Percentiles rank a stretch among this genome's conserved stretches.
phyloP scores from a whole-genome alignment of 2,888 invertebrate species.

The Agapostemon virescens region DNA sequence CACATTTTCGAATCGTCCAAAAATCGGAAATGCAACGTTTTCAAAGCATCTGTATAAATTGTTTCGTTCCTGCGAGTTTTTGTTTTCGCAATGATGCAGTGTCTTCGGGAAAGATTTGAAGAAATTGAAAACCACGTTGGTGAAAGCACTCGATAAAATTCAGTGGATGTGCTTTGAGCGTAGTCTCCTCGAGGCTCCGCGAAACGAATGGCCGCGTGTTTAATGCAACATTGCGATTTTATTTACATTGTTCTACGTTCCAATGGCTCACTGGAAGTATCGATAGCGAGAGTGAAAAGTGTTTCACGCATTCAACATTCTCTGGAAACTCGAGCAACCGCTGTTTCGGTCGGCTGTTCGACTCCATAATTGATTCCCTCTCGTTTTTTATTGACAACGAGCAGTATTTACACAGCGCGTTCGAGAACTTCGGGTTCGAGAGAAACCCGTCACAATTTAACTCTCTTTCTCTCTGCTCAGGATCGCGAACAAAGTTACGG shows the following conservation, averaged over 20 bases:
- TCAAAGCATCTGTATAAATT: not conserved
- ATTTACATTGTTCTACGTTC: not conserved
- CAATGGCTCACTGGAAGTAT: not conserved
- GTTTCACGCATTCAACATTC: slow-evolving; percentile 11
- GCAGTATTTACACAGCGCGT: not conserved
- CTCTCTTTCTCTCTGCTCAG: not conserved
- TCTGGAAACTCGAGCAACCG: not conserved
- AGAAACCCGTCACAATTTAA: not conserved
- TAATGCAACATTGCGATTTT: slow-evolving; percentile 11
- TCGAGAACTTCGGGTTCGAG: not conserved
- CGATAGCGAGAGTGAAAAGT: slow-evolving; percentile 27
- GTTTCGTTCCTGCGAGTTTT: no score
- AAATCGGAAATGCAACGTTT: no score
- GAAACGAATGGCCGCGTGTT: slow-evolving; percentile 1
- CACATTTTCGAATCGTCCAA: no score
- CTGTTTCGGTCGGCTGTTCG: not conserved
- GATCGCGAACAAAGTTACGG: not conserved
- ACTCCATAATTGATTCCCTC: not conserved
- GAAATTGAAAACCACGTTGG: not conserved
- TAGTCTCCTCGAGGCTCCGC: not conserved
- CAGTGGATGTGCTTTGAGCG: no score
- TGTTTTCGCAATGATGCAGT: no score
- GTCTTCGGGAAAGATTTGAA: not conserved
- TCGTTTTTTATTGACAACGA: no score
- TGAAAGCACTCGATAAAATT: no score